phyloP scores from a whole-genome alignment of 2,888 invertebrate genomes.

The Drosophila melanosoma region DNA sequence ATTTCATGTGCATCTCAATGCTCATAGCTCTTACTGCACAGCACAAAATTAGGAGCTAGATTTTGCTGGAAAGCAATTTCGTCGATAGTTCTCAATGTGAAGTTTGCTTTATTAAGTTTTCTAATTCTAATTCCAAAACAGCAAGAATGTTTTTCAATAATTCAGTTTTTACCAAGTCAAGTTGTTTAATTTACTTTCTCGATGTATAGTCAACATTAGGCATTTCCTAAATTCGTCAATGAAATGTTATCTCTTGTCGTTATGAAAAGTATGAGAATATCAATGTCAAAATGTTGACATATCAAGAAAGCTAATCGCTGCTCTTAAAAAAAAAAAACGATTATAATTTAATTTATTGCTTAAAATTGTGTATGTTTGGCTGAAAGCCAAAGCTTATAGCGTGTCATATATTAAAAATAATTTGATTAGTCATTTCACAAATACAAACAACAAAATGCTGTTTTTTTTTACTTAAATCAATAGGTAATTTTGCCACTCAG shows the following conservation, averaged over 20 bases:
- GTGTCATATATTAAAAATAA: not conserved
- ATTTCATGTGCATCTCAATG: conserved; percentile 30
- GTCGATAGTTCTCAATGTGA: not conserved
- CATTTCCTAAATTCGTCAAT: not conserved
- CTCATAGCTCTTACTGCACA: conserved; percentile 13
- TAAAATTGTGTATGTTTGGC: no score
- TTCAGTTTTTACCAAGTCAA: not conserved
- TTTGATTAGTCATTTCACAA: not conserved
- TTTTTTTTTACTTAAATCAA: not conserved
- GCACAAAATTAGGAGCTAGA: not conserved
- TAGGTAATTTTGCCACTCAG: not conserved
- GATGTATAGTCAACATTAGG: not conserved
- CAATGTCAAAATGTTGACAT: not conserved
- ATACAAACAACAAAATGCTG: not conserved
- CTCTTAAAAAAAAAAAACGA: not conserved
- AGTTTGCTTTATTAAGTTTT: not conserved
- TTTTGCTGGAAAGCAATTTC: not conserved
- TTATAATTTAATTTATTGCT: not conserved
- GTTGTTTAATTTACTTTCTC: no score
- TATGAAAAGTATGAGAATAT: not conserved
- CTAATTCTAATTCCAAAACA: not conserved
- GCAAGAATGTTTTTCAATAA: not conserved
- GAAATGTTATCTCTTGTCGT: no score
- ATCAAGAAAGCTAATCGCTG: not conserved
- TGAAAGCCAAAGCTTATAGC: no score